Evolutionary conservation across 1,140 invertebrate species (phyloP), one percentile per base, ranked within the genome.

Genomic region (Portunus trituberculatus): DNA sequence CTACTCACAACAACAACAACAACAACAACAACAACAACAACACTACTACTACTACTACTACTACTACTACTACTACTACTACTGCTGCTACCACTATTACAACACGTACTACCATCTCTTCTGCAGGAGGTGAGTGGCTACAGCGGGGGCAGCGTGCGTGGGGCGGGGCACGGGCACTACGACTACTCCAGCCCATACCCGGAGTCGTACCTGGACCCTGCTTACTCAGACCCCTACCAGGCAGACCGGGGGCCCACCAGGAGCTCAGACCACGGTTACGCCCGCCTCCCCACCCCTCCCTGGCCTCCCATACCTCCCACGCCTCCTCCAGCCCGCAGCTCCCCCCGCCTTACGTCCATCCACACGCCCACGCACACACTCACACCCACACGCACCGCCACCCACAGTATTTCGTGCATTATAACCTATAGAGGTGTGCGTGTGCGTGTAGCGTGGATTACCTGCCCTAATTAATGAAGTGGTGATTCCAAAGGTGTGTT

Each of bases 341-440:
- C 29, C 93, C 93, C 14, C 93, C 93, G 0, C 93, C 93, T 2
- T 94, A 94, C 93, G 87, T 76, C 87, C 93, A 94, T 32, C 14
- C 93, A 3, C 93, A 94, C 88, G 59, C 83, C 29, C 93, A 94
- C n/a, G 52, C 93, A 12, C 93, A 94, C 45, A 28, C 87, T 4
- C 93, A 94, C 67, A 67, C 93, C 29, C 93, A 94, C 67, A 83
- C 93, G 4, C 93, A 94, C n/a, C 89, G 93, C 32, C 93, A 94
- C 59, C 93, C 93, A 39, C 93, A 94, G 39, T 94, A 94, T 83
- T 94, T 94, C 88, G 93, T 94, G 20, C 93, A 94, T 48, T 94
- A 94, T 67, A 94, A 94, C 76, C 76, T 94, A 94, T 94, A 94
- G 87, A 20, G 12, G 67, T 12, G 67, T 76, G 52, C 20, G 67